phyloP scores from a whole-genome alignment of 2,797 vertebrate genomes.

The Amphiprion clarkii region DNA sequence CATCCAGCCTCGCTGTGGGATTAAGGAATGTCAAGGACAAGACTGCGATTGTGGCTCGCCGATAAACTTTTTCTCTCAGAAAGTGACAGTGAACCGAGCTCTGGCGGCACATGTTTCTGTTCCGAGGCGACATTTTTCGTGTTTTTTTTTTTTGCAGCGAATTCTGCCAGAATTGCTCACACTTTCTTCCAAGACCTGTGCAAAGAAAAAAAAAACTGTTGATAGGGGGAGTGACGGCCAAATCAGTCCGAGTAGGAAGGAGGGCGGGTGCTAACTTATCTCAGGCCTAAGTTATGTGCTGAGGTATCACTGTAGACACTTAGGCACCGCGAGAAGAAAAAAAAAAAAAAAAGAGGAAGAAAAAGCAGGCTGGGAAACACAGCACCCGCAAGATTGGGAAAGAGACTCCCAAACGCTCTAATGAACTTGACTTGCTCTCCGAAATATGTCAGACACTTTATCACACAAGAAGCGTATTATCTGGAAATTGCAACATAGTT shows the following conservation, averaged over 20 bases:
- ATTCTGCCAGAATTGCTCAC: no score
- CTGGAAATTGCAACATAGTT: conserved; percentile 88
- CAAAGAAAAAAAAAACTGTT: conserved; percentile 74
- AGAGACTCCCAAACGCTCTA: conserved; percentile 87
- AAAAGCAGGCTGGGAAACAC: conserved; percentile 77
- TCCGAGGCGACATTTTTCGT: no score
- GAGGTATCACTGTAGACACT: conserved; percentile 97
- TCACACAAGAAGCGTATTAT: conserved; percentile 94
- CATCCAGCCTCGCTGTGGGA: conserved; percentile 93
- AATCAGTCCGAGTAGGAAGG: conserved; percentile 78
- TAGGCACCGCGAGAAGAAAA: conserved; percentile 89
- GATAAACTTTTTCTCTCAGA: conserved; percentile 53
- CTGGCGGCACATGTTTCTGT: no score
- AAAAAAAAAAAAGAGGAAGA: conserved; percentile 57
- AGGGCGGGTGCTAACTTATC: conserved; percentile 90
- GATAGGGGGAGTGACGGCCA: conserved; percentile 89
- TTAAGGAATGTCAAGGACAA: conserved; percentile 98
- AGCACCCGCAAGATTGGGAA: conserved; percentile 81
- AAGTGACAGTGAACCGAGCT: no score
- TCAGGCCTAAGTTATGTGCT: conserved; percentile 96
- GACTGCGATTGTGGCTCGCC: conserved; percentile 87
- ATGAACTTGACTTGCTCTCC: conserved; percentile 88
- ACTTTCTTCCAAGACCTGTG: conserved; percentile 30
- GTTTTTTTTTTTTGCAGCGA: no score
- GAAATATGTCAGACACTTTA: conserved; percentile 96